Percentiles rank a stretch among this genome's conserved stretches.
These are phyloP conservation scores for Sardinella longiceps DNA, from an alignment of 2,797 vertebrate genomes.

Conservation along the genomic window DNA sequence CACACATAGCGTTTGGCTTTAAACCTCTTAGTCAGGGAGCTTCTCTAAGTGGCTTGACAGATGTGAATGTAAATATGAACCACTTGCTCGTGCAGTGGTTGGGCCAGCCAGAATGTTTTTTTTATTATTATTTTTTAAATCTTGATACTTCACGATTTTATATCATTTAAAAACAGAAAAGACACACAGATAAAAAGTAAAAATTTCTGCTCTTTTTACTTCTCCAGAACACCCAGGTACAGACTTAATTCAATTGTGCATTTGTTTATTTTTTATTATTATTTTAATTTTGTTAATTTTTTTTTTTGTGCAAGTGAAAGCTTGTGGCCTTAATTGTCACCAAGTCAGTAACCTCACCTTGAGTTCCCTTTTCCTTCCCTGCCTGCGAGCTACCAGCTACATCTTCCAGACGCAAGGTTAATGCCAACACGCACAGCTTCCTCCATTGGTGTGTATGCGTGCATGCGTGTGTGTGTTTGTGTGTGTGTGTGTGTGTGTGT, in stretches of 20 bases:
- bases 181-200: neutral
- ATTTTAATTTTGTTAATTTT: constrained; percentile 23
- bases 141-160: constrained; percentile 2
- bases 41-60: constrained; percentile 72
- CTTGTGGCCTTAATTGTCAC: constrained; percentile 79
- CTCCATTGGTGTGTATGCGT: constrained; percentile 63
- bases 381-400: constrained; percentile 63
- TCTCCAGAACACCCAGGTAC: constrained; percentile 63
- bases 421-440: constrained; percentile 77
- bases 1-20: constrained; percentile 68
- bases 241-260: constrained; percentile 65
- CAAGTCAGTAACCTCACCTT: constrained; percentile 60
- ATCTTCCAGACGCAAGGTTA: constrained; percentile 74
- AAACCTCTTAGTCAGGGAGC: constrained; percentile 73
- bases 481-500: constrained; percentile 35
- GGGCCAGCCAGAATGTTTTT: constrained; percentile 49
- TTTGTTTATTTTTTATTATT: constrained; percentile 52
- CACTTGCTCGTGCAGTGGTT: constrained; percentile 36
- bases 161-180: constrained; percentile 44
- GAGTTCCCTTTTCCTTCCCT: constrained; percentile 21
- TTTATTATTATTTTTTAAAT: constrained; percentile 44
- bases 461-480: constrained; percentile 55
- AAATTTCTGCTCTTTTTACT: constrained; percentile 38
- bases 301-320: constrained; percentile 63
- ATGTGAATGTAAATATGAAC: constrained; percentile 81